Base-by-base conservation (phyloP, 2,888 invertebrate genomes). In the Aethes cnicana region DNA sequence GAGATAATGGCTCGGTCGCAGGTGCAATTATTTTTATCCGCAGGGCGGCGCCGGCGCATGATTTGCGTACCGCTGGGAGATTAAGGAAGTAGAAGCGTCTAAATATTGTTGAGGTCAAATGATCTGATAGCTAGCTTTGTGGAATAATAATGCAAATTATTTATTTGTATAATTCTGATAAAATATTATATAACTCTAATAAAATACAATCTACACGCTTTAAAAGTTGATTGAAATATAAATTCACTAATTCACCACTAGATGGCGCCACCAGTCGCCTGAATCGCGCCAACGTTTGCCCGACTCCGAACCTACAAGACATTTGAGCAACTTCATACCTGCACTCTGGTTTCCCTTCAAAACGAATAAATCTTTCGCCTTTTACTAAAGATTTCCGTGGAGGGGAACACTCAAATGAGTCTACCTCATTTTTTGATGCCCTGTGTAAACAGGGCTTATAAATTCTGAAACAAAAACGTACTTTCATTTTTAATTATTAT, bases 341-440 rank as follows among this genome's bases (percentile, higher is more conserved):
- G n/a, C 21, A 85, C 92, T 92, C 91, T 91, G 91, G 92, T 89
- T 90, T 92, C 91, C 90, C 91, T 92, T 91, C 92, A 92, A 81
- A 79, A 90, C 92, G 92, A 75, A 92, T 90, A 93, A 92, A 93
- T 93, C 93, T 93, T 93, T 93, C 93, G 93, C 93, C 93, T 93
- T 93, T 93, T 93, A 93, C 93, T 93, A 93, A 93, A 93, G 93
- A 93, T 93, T 93, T 93, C 93, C 92, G 93, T 93, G 93, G 92
- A 92, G 92, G 91, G 92, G 92, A 87, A 89, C 92, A 92, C 90
- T 90, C 90, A 91, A 92, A 93, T 92, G 93, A 93, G 92, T 92
- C 92, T 92, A 62, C 48, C 30, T 16, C 37, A 59, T 69, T 74
- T 76, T 77, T 77, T 58, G 11, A 9, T 8, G 23, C 39, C 18